A percentile compares a stretch with the other conserved stretches of the same genome.
Evolutionary conservation across 2,797 vertebrate genomes (phyloP).

Genomic region (Coreius guichenoti): DNA sequence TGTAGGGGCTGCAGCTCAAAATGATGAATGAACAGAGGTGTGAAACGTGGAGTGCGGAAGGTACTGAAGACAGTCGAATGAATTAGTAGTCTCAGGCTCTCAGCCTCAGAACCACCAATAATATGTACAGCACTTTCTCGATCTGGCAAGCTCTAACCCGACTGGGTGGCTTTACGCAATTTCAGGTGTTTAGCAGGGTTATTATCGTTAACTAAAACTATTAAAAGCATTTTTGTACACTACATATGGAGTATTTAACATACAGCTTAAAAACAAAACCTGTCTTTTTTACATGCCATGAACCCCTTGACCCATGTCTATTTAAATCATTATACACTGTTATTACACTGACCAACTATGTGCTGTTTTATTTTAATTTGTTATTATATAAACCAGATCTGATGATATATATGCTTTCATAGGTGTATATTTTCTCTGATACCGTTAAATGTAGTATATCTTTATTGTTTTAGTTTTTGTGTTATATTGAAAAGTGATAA

Average conservation of each 20-base stretch:
- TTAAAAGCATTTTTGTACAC: not conserved
- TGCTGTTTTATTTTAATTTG: not conserved
- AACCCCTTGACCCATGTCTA: not conserved
- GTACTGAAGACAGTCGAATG: not conserved
- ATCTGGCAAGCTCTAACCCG: not conserved
- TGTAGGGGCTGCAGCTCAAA: not conserved
- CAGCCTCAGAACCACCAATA: not conserved
- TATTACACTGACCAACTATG: not conserved
- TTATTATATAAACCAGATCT: not conserved
- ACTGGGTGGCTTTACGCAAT: not conserved
- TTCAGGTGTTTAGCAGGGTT: not conserved
- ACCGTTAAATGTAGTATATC: not conserved
- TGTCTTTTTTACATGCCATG: not conserved
- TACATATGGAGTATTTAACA: not conserved
- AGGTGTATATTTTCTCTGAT: not conserved
- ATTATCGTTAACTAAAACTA: not conserved
- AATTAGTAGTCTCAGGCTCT: not conserved
- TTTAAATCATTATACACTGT: not conserved
- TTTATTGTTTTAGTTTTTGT: not conserved
- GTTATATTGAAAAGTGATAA: not conserved
- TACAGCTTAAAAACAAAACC: not conserved
- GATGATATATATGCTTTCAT: not conserved
- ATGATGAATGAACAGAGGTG: conserved; percentile 11
- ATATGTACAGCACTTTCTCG: not conserved
- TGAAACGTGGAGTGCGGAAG: not conserved